Percentiles rank a stretch among this genome's conserved stretches.
phyloP scores from a whole-genome alignment of 2,888 invertebrate species.

The Leucozona laternaria region DNA sequence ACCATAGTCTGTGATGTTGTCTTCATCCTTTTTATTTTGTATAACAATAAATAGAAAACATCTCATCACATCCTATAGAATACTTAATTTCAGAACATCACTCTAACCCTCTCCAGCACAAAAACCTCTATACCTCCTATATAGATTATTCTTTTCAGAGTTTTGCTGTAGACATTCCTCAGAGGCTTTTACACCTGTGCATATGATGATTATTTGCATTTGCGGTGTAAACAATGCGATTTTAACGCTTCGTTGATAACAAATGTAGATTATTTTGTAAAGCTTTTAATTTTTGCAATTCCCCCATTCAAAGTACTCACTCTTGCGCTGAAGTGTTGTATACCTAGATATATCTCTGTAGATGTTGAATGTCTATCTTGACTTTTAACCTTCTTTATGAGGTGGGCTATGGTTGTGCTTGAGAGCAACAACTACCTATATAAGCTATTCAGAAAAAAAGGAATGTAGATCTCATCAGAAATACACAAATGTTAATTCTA shows the following conservation, averaged over 20 bases:
- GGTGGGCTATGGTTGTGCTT: constrained; percentile 1
- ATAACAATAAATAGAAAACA: constrained; percentile 16
- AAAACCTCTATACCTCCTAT: background rate
- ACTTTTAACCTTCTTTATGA: constrained; percentile 5
- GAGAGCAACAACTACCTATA: constrained; percentile 12
- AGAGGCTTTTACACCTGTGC: constrained; percentile 22
- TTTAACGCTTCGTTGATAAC: constrained; percentile 49
- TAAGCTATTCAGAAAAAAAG: constrained; percentile 24
- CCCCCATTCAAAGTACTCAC: constrained; percentile 48
- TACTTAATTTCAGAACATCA: constrained; percentile 1
- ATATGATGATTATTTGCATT: constrained; percentile 33
- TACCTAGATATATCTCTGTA: background rate
- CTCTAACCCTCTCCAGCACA: background rate
- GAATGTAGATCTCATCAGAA: constrained; percentile 51
- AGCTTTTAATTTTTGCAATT: constrained; percentile 69
- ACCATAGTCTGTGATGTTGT: background rate
- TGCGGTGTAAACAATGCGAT: constrained; percentile 60
- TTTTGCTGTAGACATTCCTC: constrained; percentile 23
- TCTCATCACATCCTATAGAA: constrained; percentile 4
- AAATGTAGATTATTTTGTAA: constrained; percentile 66
- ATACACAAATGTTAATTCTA: constrained; percentile 66
- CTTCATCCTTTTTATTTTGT: constrained; percentile 1
- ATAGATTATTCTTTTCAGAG: constrained; percentile 26
- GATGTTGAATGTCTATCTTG: background rate
- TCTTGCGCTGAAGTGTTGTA: constrained; percentile 6